Percentiles rank a stretch among this genome's conserved stretches.
These are phyloP conservation scores for Eretmocerus hayati DNA, from an alignment of 2,888 invertebrate species.

Conservation along the genomic window DNA sequence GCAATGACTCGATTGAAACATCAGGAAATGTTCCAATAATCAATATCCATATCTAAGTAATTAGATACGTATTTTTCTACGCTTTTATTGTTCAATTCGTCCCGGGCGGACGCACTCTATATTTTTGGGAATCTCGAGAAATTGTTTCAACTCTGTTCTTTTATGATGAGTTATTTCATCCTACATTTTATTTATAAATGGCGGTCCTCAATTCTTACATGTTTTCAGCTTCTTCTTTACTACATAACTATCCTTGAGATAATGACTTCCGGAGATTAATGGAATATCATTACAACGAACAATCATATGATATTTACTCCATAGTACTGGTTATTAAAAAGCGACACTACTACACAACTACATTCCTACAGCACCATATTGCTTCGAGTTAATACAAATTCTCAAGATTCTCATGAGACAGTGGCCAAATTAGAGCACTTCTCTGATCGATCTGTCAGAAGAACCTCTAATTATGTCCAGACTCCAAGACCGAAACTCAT, in stretches of 20 bases:
- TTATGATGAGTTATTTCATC: not conserved
- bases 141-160: not conserved
- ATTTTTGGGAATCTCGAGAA: conserved; percentile 19
- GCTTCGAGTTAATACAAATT: conserved; percentile 7
- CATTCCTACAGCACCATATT: not conserved
- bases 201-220: too few species aligned
- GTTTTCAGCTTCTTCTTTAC: too few species aligned
- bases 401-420: conserved; percentile 15
- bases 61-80: not conserved
- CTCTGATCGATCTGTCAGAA: conserved; percentile 7
- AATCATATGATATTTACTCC: too few species aligned
- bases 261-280: too few species aligned
- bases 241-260: too few species aligned
- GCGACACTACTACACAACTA: not conserved
- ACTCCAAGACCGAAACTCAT: conserved; percentile 12
- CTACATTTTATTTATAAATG: too few species aligned
- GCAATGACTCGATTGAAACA: too few species aligned
- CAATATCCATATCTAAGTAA: conserved; percentile 1
- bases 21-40: too few species aligned
- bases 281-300: too few species aligned
- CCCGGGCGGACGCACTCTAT: conserved; percentile 21
- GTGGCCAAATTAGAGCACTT: conserved; percentile 12
- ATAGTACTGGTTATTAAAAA: too few species aligned
- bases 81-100: conserved; percentile 8
- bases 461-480: conserved; percentile 17